phyloP scores from a whole-genome alignment of 2,797 vertebrate species.

The Pseudocheirus occidentalis region DNA sequence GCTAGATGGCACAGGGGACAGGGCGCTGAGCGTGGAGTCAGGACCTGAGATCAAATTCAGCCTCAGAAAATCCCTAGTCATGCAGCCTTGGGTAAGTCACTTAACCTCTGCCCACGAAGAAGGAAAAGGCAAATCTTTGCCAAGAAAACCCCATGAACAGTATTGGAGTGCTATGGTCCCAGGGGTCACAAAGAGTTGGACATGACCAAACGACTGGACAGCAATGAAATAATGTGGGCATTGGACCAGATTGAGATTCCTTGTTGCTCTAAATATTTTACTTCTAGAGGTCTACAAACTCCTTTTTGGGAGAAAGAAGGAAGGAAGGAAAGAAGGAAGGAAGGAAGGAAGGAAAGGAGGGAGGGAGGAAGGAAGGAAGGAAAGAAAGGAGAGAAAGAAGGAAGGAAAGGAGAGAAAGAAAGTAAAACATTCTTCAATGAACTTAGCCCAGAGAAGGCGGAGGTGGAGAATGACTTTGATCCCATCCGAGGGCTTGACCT shows the following conservation, averaged over 20 bases:
- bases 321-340: neutral
- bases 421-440: neutral
- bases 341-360: fast-evolving
- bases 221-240: neutral
- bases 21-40: neutral
- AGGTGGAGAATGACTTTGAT: neutral
- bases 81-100: neutral
- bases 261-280: neutral
- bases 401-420: neutral
- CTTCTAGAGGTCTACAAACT: neutral
- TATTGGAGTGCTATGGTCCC: too few species aligned
- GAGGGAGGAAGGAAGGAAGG: fast-evolving
- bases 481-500: neutral
- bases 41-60: neutral
- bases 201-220: too few species aligned
- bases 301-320: neutral
- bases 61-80: neutral
- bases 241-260: neutral
- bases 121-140: neutral
- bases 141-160: neutral
- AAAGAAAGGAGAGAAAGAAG: neutral
- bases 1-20: neutral
- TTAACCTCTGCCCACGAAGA: neutral
- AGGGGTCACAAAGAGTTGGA: neutral
- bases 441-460: neutral